A percentile compares a stretch with the other conserved stretches of the same genome.
phyloP scores from a whole-genome alignment of 1,140 invertebrate genomes.

The Portunus trituberculatus region DNA sequence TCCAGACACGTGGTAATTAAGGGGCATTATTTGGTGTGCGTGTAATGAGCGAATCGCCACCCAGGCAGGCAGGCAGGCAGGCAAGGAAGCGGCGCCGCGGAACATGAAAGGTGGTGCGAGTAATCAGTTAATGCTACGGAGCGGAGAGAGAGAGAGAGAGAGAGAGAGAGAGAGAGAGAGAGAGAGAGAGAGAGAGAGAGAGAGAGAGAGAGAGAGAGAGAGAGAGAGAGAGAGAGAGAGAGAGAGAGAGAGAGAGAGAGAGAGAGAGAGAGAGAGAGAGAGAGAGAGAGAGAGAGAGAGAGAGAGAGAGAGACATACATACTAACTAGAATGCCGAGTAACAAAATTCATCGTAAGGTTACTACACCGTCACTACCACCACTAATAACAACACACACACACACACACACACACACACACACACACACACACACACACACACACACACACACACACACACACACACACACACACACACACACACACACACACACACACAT shows the following conservation, averaged over 20 bases:
- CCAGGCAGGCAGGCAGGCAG: too few species aligned
- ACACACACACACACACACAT: too few species aligned
- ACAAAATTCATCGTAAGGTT: too few species aligned
- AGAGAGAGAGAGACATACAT: not conserved
- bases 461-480: too few species aligned
- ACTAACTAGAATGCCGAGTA: not conserved
- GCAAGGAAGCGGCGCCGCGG: not conserved
- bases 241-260: too few species aligned
- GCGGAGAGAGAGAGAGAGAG: not conserved
- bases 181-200: not conserved
- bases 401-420: too few species aligned
- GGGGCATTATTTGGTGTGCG: too few species aligned
- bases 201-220: not conserved
- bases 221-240: not conserved
- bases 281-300: not conserved
- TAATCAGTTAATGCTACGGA: not conserved
- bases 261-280: too few species aligned
- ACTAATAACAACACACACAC: not conserved
- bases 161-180: conserved; percentile 1
- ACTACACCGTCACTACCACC: not conserved
- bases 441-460: too few species aligned
- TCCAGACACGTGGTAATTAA: too few species aligned
- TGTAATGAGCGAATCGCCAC: too few species aligned
- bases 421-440: too few species aligned
- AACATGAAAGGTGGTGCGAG: not conserved